Evolutionary conservation across 2,888 invertebrate species (phyloP).

Genomic region (Hartigia nigra): DNA sequence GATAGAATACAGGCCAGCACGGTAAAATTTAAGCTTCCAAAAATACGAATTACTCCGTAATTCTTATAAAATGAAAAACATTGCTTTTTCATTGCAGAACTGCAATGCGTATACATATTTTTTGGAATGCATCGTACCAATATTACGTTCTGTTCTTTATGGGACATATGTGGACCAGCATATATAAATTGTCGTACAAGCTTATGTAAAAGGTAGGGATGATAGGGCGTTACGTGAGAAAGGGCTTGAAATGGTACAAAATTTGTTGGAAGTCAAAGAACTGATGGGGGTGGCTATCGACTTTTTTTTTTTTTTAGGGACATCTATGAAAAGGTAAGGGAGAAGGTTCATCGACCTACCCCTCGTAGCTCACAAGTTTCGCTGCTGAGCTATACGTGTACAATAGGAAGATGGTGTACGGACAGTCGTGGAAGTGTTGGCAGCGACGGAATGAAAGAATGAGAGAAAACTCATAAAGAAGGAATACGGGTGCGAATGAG

Average conservation of each 20-base stretch:
- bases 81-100: neutral
- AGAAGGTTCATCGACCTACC: neutral
- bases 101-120: neutral
- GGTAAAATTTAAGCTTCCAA: neutral
- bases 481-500: constrained; percentile 11
- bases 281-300: neutral
- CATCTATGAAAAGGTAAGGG: no score
- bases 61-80: neutral
- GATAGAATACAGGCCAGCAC: neutral
- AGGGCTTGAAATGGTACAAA: no score
- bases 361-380: neutral
- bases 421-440: neutral
- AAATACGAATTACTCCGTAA: no score
- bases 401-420: neutral
- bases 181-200: no score
- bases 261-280: no score
- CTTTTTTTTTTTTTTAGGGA: neutral
- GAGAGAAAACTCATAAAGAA: neutral
- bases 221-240: no score
- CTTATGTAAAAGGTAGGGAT: neutral
- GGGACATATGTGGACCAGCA: no score
- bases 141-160: no score
- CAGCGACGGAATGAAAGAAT: neutral
- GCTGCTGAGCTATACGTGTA: no score
- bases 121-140: no score